Evolutionary conservation across 2,113 vertebrate species (phyloP), one percentile per base, ranked within the genome.

Genomic region (Ariopsis seemanni): DNA sequence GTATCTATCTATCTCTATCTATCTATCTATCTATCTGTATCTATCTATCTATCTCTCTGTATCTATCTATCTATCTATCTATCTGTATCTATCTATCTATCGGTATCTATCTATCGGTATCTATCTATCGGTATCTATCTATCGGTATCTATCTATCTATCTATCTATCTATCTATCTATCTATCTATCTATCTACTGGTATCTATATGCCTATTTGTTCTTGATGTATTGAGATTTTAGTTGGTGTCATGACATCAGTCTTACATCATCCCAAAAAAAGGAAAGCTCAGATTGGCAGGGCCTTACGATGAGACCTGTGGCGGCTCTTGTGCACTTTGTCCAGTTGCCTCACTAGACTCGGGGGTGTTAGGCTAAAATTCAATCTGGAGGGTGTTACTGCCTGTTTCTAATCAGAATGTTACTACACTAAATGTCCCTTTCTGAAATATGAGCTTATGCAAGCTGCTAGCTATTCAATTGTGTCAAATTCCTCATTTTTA

Each of bases 401-500:
- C 85, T 86, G 87, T 86, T 89, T 63, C 52, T 71, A 87, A 80
- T 89, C 52, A 87, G 63, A 86, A 57, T 53, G 60, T n/a, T 71
- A 18, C 84, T 77, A 55, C 48, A 84, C 53, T 83, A 27, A 77
- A 74, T 53, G 72, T 62, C n/a, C 22, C 69, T 85, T 89, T 62
- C 12, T 25, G 63, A 81, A 84, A 72, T 67, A 60, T 20, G 57
- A 74, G 74, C 67, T 78, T 25, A n/a, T 84, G 27, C 30, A 82
- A 87, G 88, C 20, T 25, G 81, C 89, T 89, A 91, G 87, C 79
- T 89, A 88, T 91, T 92, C 12, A 91, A 91, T 92, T 91, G 82
- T 83, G 84, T 87, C 83, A 89, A 81, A 82, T 83, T 86, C 57
- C 74, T 83, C 50, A 82, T 53, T 89, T 63, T 34, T 85, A 90